phyloP scores from a whole-genome alignment of 2,888 invertebrate genomes.

The Lycaena phlaeas region DNA sequence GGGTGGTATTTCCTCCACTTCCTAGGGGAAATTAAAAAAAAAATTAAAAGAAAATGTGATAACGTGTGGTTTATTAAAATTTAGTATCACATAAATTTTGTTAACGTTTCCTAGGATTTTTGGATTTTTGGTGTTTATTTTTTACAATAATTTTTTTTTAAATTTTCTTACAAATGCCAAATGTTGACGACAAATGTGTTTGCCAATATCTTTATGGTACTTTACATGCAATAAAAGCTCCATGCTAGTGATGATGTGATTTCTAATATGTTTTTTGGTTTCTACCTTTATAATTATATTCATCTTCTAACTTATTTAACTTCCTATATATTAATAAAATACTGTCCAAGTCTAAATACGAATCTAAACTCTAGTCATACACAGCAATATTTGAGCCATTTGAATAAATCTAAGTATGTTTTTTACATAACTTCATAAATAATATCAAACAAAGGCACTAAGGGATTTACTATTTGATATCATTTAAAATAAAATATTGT shows the following conservation, averaged over 20 bases:
- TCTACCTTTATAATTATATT: neutral
- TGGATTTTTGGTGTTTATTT: no score
- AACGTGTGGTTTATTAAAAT: neutral
- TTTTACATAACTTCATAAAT: no score
- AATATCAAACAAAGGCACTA: no score
- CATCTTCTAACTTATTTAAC: no score
- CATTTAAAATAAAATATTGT: no score
- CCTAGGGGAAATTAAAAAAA: conserved; percentile 15
- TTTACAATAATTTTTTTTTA: no score
- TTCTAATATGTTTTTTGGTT: conserved; percentile 2
- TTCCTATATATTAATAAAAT: neutral
- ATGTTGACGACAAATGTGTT: no score
- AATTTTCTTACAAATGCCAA: no score
- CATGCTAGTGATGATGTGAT: conserved; percentile 16
- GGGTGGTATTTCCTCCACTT: conserved; percentile 28
- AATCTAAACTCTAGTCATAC: conserved; percentile 3
- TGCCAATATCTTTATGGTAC: no score
- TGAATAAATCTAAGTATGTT: no score
- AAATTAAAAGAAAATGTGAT: neutral
- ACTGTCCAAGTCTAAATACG: neutral
- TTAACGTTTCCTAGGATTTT: no score
- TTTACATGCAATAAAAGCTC: conserved; percentile 16
- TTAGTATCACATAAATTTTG: neutral
- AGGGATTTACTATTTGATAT: no score
- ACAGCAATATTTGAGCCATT: neutral